Conservation (phyloP, 2,113 vertebrate genomes). For the Bagarius yarrelli region DNA sequence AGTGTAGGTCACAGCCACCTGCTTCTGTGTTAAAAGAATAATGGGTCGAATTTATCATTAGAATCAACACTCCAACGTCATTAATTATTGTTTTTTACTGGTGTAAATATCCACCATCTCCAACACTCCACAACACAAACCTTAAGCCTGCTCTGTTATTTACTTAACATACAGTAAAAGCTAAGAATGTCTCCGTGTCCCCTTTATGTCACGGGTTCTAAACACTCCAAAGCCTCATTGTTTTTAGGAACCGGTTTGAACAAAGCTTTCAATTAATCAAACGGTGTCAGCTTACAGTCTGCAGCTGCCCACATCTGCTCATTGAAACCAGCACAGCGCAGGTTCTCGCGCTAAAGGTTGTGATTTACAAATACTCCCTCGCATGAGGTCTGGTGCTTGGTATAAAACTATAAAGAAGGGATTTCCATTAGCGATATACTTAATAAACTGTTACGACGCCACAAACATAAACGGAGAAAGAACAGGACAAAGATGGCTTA, state of each 20-base stretch:
- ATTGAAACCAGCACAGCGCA: not conserved
- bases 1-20: not conserved
- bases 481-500: no score
- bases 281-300: constrained; percentile 3
- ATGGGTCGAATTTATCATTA: not conserved
- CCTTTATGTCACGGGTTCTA: not conserved
- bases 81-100: no score
- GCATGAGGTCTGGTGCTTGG: not conserved
- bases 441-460: no score
- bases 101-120: no score
- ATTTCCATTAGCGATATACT: no score
- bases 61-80: no score
- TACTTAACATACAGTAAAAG: not conserved
- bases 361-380: no score
- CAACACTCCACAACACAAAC: no score
- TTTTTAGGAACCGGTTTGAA: not conserved
- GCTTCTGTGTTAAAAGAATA: not conserved
- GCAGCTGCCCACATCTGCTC: not conserved
- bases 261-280: constrained; percentile 1
- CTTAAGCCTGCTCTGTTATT: no score
- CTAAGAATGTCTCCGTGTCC: not conserved
- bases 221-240: not conserved
- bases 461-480: no score
- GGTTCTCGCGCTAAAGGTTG: no score
- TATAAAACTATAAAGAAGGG: not conserved